Base-by-base conservation (phyloP, 2,797 vertebrate genomes). In the Schizopygopsis malacanthus region DNA sequence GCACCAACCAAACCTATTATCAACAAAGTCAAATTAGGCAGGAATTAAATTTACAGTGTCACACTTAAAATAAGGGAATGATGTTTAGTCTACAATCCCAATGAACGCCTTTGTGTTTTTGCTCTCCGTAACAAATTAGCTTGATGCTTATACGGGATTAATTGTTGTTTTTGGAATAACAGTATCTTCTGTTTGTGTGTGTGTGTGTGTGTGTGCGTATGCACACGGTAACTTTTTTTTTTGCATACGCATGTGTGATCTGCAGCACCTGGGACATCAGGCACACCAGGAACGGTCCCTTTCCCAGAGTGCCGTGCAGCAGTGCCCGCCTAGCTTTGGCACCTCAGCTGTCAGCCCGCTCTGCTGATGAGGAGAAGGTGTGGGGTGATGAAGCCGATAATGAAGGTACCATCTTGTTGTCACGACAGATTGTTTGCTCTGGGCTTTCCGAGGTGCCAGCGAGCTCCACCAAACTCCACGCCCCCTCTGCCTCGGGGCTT, bases 321-420 rank as follows among this genome's bases (percentile, higher is more conserved):
- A 86, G 86, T 88, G 82, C 92, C 93, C 88, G 89, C 92, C 92
- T 90, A 86, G 92, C 92, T 92, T 93, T 94, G 92, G 93, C 95
- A 93, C 95, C 95, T 95, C 95, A 96, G 94, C 95, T 96, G 95
- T 94, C 93, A 93, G 90, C 89, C 92, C 89, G 93, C 90, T 88
- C 88, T 83, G 90, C 92, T 94, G 93, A 91, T 90, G 92, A 92
- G 91, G 91, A 87, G 91, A 93, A 94, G 91, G 94, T 95, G 94
- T 93, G 93, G 92, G 88, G 92, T 71, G 92, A 91, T 89, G 87
- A 78, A 94, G 90, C 85, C 91, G 95, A 95, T 95, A 96, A 96
- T 96, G 95, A 96, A 95, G 94, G 92, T 92, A 91, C 89, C 87
- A 89, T 90, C 91, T 92, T 92, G 91, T 93, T 94, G 92, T 94